Conservation (phyloP, 2,113 vertebrate genomes). For the Colaptes auratus region DNA sequence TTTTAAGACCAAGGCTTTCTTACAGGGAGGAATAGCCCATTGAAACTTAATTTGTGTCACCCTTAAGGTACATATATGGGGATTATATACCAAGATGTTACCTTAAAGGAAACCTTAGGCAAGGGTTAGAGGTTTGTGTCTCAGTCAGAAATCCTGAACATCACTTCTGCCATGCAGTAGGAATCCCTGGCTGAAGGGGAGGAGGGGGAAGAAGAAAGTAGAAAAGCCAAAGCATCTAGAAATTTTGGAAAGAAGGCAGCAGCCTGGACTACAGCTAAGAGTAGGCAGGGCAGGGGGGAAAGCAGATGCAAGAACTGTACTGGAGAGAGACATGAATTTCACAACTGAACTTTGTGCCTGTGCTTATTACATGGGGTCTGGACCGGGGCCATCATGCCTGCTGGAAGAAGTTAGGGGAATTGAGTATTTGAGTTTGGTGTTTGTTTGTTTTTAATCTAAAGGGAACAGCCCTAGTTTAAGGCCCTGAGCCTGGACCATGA, state of each 20-base stretch:
- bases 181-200: not conserved
- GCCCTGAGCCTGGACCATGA: not conserved
- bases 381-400: not conserved
- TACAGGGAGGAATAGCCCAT: not conserved
- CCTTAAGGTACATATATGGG: not conserved
- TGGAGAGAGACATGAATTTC: not conserved
- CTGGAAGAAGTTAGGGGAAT: not conserved
- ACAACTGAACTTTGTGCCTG: fast-evolving
- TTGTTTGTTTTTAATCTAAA: not conserved
- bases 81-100: not conserved
- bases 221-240: not conserved
- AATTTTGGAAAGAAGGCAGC: not conserved
- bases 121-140: not conserved
- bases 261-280: not conserved
- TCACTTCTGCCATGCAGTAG: fast-evolving
- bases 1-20: not conserved
- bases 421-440: too few species aligned
- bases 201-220: not conserved
- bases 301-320: not conserved
- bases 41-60: not conserved
- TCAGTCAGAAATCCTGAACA: not conserved
- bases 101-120: not conserved
- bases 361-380: not conserved
- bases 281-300: fast-evolving
- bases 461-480: not conserved